A percentile compares a stretch with the other conserved stretches of the same genome.
phyloP scores from a whole-genome alignment of 1,140 invertebrate species.

The Hesperophylax magnus region DNA sequence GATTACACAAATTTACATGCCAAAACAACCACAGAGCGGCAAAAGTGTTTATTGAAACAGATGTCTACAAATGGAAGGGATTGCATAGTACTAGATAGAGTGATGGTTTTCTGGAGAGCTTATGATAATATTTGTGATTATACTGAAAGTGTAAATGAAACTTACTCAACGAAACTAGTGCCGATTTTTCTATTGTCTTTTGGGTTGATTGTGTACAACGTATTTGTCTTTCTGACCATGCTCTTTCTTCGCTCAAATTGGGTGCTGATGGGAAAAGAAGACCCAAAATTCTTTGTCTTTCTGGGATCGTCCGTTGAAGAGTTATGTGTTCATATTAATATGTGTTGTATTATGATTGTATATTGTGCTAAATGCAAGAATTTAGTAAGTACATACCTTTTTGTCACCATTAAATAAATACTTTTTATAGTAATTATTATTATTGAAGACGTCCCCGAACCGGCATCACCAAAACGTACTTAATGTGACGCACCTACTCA shows the following conservation, averaged over 20 bases:
- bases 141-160: neutral
- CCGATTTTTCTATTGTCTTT: slow-evolving; percentile 1
- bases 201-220: slow-evolving; percentile 15
- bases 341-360: neutral
- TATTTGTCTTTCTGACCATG: slow-evolving; percentile 9
- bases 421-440: no score
- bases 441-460: no score
- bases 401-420: no score
- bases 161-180: neutral
- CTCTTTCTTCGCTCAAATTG: neutral
- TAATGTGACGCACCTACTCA: no score
- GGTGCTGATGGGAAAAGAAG: neutral
- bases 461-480: no score
- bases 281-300: neutral
- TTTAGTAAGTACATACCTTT: no score
- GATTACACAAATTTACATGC: no score
- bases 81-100: no score
- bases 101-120: slow-evolving; percentile 7
- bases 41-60: no score
- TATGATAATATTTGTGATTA: slow-evolving; percentile 37
- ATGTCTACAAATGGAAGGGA: no score
- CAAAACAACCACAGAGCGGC: no score
- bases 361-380: neutral
- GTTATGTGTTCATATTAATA: neutral
- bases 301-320: neutral